Evolutionary conservation across 1,140 invertebrate genomes (phyloP).

Genomic region (Brachionus paranguensis): DNA sequence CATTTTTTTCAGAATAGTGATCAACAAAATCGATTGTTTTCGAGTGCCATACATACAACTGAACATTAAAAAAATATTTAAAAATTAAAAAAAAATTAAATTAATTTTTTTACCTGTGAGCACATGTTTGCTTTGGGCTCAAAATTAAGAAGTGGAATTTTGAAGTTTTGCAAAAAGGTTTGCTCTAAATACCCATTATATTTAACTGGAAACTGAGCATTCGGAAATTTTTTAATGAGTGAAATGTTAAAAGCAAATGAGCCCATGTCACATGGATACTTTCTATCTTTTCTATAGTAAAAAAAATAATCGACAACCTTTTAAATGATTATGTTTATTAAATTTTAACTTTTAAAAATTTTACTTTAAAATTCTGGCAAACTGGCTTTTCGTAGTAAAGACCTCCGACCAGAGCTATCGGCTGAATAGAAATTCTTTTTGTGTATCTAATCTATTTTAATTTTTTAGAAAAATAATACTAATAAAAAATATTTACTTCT

Average conservation of each 20-base stretch:
- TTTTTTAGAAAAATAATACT: too few species aligned
- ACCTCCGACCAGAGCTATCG: slow-evolving; percentile 75
- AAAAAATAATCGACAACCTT: slow-evolving; percentile 69
- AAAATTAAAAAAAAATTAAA: background rate
- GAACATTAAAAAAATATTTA: background rate
- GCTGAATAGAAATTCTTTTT: slow-evolving; percentile 86
- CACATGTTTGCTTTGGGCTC: background rate
- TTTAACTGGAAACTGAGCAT: background rate
- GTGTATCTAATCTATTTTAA: slow-evolving; percentile 66
- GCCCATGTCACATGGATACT: slow-evolving; percentile 96
- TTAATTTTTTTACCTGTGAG: background rate
- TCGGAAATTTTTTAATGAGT: background rate
- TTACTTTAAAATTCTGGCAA: slow-evolving; percentile 28
- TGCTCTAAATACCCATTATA: background rate
- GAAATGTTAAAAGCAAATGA: slow-evolving; percentile 84
- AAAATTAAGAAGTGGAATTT: background rate
- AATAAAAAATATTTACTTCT: slow-evolving; percentile 55
- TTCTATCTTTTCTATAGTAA: slow-evolving; percentile 78
- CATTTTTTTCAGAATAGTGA: background rate
- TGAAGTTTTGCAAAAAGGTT: background rate
- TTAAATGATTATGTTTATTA: slow-evolving; percentile 41
- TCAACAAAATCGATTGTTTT: background rate
- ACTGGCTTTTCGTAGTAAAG: slow-evolving; percentile 52
- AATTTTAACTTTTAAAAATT: background rate
- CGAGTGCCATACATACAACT: background rate